These are phyloP conservation scores for Plecotus auritus DNA, from an alignment of 2,113 vertebrate species.

Conservation along the genomic window DNA sequence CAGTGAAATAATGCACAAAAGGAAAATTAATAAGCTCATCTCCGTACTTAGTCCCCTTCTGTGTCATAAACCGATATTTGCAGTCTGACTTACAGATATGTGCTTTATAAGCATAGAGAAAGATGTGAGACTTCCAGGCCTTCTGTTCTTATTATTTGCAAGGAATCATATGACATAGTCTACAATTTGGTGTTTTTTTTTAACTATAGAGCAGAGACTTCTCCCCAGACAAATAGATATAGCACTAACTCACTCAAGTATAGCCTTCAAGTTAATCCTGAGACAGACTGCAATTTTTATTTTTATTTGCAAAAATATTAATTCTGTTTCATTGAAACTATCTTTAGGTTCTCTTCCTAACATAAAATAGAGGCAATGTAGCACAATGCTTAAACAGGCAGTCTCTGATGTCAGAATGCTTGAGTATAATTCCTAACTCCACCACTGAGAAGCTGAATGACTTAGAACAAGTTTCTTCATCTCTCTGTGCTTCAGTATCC, in stretches of 20 bases:
- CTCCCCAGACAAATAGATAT: not conserved
- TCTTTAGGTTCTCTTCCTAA: slow-evolving; percentile 7
- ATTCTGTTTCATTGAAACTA: not conserved
- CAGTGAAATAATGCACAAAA: not conserved
- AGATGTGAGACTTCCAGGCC: not conserved
- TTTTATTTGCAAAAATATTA: slow-evolving; percentile 5
- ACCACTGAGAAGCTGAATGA: not conserved
- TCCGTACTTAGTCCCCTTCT: not conserved
- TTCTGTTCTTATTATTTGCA: not conserved
- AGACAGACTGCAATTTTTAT: not conserved
- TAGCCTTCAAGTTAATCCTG: not conserved
- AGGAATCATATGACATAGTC: not conserved
- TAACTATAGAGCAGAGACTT: not conserved
- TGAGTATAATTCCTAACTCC: not conserved
- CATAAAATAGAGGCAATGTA: not conserved
- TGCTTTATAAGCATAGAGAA: not conserved
- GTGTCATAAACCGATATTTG: not conserved
- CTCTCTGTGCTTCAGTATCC: not conserved
- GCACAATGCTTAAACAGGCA: not conserved
- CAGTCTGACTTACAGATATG: not conserved
- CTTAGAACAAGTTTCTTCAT: not conserved
- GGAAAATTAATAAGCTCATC: not conserved
- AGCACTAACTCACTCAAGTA: not conserved
- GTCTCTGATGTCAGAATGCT: not conserved
- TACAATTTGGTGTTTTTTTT: not conserved